Conservation (phyloP, 2,113 vertebrate genomes). For the Triplophysa dalaica region DNA sequence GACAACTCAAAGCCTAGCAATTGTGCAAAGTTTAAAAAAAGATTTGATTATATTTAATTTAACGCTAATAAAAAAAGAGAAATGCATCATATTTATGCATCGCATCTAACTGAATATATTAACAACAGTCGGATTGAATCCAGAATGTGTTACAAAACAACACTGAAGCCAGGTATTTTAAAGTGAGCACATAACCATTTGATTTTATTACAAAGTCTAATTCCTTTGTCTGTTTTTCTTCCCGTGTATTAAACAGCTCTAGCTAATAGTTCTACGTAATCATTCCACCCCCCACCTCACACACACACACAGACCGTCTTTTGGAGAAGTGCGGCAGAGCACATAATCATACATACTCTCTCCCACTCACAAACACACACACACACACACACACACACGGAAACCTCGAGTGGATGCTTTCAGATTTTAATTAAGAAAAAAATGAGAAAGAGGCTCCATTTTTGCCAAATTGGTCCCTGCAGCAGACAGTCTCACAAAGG, state of each 20-base stretch:
- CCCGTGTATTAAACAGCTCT: slow-evolving; percentile 68
- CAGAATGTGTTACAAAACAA: not conserved
- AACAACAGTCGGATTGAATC: not conserved
- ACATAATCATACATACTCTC: slow-evolving; percentile 48
- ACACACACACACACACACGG: slow-evolving; percentile 49
- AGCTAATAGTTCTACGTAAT: slow-evolving; percentile 68
- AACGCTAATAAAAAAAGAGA: not conserved
- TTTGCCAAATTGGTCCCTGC: slow-evolving; percentile 78
- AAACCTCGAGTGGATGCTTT: slow-evolving; percentile 67
- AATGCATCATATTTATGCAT: not conserved
- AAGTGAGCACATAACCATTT: slow-evolving; percentile 37
- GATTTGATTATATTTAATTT: not conserved
- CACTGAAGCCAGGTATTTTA: slow-evolving; percentile 6
- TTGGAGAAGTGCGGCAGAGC: slow-evolving; percentile 34
- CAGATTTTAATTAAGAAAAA: slow-evolving; percentile 82
- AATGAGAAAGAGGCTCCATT: slow-evolving; percentile 80
- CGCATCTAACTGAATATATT: not conserved
- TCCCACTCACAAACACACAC: slow-evolving; percentile 37
- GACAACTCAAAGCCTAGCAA: not conserved
- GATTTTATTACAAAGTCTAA: slow-evolving; percentile 40
- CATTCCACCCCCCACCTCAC: slow-evolving; percentile 61
- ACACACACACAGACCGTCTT: slow-evolving; percentile 41
- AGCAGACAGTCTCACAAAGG: slow-evolving; percentile 65
- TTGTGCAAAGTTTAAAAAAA: not conserved
- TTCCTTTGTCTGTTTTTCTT: slow-evolving; percentile 71